Evolutionary conservation across 30 jellyfish, hydroid and myxozoan genomes (phyloP), one percentile per base, ranked within the genome.

Genomic region (Chironex yamaguchii): DNA sequence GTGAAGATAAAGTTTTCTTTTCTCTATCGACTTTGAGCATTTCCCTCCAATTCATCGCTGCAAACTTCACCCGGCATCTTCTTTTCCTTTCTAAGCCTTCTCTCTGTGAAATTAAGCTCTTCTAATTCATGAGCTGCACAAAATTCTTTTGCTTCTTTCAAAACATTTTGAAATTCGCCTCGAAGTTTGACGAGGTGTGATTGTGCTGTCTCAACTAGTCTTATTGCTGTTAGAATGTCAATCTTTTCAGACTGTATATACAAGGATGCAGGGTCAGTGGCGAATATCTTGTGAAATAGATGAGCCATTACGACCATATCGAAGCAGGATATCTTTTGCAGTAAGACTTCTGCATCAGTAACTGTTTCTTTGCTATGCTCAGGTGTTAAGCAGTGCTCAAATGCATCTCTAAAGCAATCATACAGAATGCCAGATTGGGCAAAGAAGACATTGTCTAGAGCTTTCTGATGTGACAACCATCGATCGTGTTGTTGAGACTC

Each of bases 401-500:
- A 76, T 22, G 88, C 75, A 76, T 76, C 88, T 21, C 32, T 81
- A 25, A 81, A 42, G 71, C 84, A 81, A 64, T 81, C 91, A 65
- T 81, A 63, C 1, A 81, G 85, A 13, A 12, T 23, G 26, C 63
- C 75, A 81, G 91, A 80, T 3, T 64, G 65, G 84, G 84, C 72
- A 54, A 64, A 62, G 49, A 58, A 62, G 32, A 79, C 91, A 33
- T 1, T 62, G 53, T 81, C 76, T 17, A 81, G 65, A 0, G 84
- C 91, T 48, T 65, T 81, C 36, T 81, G 85, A 28, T 81, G 85
- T 53, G 76, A 81, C 91, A 84, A 81, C 85, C 91, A 81, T 48
- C 85, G 1, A n/a, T n/a, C n/a, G n/a, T 0, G 85, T 81, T 21
- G 91, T 65, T 1, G 85, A 81, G 52, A 34, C 91, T 66, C 91